These are phyloP conservation scores for Monopterus albus DNA, from an alignment of 2,113 vertebrate species.

Conservation along the genomic window DNA sequence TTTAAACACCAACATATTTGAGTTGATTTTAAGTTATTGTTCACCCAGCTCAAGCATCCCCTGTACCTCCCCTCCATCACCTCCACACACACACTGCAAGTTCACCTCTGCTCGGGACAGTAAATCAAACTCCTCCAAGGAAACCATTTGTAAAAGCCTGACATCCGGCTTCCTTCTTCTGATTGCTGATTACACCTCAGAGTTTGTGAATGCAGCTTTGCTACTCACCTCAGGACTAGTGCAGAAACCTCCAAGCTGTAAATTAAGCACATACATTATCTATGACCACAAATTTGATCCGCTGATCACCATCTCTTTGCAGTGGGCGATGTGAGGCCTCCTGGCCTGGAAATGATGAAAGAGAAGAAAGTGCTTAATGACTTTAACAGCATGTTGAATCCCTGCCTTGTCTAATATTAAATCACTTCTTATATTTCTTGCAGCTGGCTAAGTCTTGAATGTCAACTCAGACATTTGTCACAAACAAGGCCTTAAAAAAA, in stretches of 20 bases:
- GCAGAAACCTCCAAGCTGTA: conserved; percentile 68
- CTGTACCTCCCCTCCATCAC: conserved; percentile 13
- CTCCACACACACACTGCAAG: conserved; percentile 32
- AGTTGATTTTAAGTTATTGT: conserved; percentile 37
- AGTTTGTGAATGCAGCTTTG: conserved; percentile 60
- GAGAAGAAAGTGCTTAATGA: conserved; percentile 70
- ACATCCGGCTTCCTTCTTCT: conserved; percentile 75
- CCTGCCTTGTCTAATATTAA: conserved; percentile 68
- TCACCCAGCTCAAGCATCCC: conserved; percentile 19
- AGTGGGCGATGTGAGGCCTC: conserved; percentile 49
- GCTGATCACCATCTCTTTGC: conserved; percentile 56
- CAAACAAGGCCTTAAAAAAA: conserved; percentile 50
- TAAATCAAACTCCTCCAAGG: conserved; percentile 72
- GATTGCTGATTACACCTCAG: conserved; percentile 77
- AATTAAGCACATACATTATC: conserved; percentile 75
- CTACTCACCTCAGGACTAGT: conserved; percentile 59
- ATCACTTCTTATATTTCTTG: conserved; percentile 72
- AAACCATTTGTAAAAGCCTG: conserved; percentile 66
- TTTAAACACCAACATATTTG: background rate
- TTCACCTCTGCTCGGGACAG: conserved; percentile 42
- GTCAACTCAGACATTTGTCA: conserved; percentile 52
- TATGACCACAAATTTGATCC: conserved; percentile 45
- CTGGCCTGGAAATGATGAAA: conserved; percentile 71
- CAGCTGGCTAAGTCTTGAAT: conserved; percentile 62
- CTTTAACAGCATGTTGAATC: conserved; percentile 72